Percentiles rank a stretch among this genome's conserved stretches.
Conservation (phyloP, 2,113 vertebrate species). For the Pluvialis apricaria region DNA sequence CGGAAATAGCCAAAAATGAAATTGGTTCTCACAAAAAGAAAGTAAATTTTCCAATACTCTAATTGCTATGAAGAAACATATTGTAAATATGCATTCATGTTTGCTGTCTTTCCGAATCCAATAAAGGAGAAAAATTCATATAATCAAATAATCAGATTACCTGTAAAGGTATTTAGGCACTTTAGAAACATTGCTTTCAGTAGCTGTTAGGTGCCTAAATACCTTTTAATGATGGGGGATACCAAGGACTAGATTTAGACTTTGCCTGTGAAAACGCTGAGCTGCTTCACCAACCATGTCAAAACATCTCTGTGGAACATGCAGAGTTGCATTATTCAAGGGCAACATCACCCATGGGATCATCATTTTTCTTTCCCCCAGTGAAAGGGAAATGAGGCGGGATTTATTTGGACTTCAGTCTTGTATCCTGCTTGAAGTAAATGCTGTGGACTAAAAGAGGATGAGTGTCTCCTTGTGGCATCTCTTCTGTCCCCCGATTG, state of each 20-base stretch:
- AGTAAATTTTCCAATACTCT: not conserved
- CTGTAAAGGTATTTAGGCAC: not conserved
- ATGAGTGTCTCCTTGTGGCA: too few species aligned
- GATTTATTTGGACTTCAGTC: not conserved
- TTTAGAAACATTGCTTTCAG: not conserved
- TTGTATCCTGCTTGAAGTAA: not conserved
- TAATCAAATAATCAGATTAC: not conserved
- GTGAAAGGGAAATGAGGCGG: not conserved
- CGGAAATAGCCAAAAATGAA: not conserved
- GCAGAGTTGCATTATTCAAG: not conserved
- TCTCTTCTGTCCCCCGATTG: too few species aligned
- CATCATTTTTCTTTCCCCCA: not conserved
- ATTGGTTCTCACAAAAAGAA: not conserved
- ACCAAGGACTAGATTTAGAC: not conserved
- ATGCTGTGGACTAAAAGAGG: not conserved
- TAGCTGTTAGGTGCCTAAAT: not conserved
- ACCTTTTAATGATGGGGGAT: not conserved
- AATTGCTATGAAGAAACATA: not conserved
- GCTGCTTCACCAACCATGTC: not conserved
- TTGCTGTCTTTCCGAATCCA: not conserved
- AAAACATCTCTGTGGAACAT: not conserved
- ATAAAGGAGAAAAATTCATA: not conserved
- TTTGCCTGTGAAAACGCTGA: not conserved
- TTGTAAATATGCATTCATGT: not conserved
- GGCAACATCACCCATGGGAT: not conserved